Percentiles rank a stretch among this genome's conserved stretches.
phyloP scores from a whole-genome alignment of 2,888 invertebrate genomes.

The Oxycera nigricornis region DNA sequence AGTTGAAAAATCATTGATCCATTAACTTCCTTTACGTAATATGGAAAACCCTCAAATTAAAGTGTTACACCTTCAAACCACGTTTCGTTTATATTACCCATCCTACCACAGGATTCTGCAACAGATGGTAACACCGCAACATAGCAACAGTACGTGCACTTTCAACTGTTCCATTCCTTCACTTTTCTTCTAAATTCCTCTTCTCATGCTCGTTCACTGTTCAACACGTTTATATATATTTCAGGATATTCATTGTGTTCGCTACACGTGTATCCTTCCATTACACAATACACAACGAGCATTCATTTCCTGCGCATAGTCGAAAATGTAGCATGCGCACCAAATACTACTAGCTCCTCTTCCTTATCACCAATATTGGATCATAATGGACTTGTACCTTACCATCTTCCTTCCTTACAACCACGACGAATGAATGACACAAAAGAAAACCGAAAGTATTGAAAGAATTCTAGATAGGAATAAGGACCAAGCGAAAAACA shows the following conservation, averaged over 20 bases:
- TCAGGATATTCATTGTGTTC: conserved; percentile 26
- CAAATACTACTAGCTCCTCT: background rate
- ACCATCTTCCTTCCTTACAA: background rate
- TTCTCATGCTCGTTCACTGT: background rate
- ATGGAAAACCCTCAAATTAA: no score
- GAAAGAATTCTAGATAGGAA: background rate
- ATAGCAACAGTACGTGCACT: conserved; percentile 34
- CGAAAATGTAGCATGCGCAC: conserved; percentile 19
- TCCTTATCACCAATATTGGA: background rate
- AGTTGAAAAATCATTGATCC: no score
- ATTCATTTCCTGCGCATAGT: conserved; percentile 13
- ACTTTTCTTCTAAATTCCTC: background rate
- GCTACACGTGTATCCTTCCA: conserved; percentile 36
- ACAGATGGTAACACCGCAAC: conserved; percentile 1
- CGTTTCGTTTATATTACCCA: no score
- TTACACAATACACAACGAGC: background rate
- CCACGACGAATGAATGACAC: background rate
- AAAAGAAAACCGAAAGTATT: conserved; percentile 19
- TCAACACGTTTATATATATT: conserved; percentile 38
- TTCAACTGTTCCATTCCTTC: conserved; percentile 1
- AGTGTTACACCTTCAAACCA: no score
- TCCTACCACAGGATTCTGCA: no score
- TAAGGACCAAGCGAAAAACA: background rate
- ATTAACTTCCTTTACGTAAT: no score
- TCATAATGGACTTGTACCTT: background rate